Conservation (phyloP, 2,113 vertebrate genomes). For the Apodemus sylvaticus region DNA sequence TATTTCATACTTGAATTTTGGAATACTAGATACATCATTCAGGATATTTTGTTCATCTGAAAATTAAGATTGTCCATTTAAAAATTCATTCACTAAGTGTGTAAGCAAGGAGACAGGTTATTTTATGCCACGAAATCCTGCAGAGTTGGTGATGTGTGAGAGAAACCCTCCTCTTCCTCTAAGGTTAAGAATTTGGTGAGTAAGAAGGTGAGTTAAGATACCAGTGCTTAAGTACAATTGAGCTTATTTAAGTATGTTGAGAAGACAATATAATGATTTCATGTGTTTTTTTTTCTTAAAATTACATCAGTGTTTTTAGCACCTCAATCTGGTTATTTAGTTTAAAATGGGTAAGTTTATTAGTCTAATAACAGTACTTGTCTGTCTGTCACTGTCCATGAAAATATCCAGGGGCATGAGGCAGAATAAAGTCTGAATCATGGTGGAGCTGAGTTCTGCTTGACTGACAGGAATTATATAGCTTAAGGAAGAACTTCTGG, state of each 20-base stretch:
- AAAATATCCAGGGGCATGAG: neutral
- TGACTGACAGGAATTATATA: neutral
- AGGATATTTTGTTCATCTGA: neutral
- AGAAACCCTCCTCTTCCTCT: neutral
- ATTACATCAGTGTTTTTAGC: neutral
- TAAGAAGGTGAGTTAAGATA: neutral
- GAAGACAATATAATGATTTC: neutral
- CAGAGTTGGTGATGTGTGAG: neutral
- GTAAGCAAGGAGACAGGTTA: neutral
- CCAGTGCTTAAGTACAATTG: neutral
- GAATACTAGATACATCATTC: neutral
- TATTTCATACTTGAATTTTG: neutral
- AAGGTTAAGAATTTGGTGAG: neutral
- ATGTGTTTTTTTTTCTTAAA: neutral
- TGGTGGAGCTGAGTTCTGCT: neutral
- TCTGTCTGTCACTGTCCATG: neutral
- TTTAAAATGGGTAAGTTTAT: neutral
- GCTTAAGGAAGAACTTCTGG: neutral
- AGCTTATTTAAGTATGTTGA: neutral
- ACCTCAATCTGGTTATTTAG: neutral
- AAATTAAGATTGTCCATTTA: neutral
- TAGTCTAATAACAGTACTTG: neutral
- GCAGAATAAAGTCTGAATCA: constrained; percentile 28
- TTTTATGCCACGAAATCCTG: neutral
- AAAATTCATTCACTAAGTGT: neutral